Conservation (phyloP, 1,140 invertebrate species). For the Heliconius nattereri region DNA sequence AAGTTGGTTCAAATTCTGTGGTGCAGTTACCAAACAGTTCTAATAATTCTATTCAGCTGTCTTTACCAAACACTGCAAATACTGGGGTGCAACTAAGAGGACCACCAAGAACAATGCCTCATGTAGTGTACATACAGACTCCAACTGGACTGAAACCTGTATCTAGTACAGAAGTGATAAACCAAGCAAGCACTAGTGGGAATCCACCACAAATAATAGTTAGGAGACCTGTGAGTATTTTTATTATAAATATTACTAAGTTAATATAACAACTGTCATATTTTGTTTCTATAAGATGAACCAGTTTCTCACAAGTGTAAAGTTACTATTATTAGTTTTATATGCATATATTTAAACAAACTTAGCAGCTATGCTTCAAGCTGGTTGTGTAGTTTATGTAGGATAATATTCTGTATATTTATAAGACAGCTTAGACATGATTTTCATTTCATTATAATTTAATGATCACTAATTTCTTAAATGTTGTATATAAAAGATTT, state of each 20-base stretch:
- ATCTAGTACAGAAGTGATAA: slow-evolving; percentile 71
- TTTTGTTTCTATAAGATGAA: slow-evolving; percentile 20
- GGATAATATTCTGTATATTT: background rate
- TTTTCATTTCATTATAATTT: background rate
- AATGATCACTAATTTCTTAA: no score
- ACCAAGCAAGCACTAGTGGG: slow-evolving; percentile 72
- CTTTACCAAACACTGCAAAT: slow-evolving; percentile 53
- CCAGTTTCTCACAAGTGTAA: background rate
- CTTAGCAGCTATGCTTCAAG: slow-evolving; percentile 17
- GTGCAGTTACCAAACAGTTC: slow-evolving; percentile 71
- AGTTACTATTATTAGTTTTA: slow-evolving; percentile 9
- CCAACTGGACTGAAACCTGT: slow-evolving; percentile 74
- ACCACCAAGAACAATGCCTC: slow-evolving; percentile 60
- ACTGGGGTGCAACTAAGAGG: slow-evolving; percentile 64
- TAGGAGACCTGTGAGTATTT: slow-evolving; percentile 75
- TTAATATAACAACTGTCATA: slow-evolving; percentile 9
- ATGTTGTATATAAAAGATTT: no score
- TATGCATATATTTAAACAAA: background rate
- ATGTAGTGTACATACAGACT: slow-evolving; percentile 78
- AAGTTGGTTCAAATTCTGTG: slow-evolving; percentile 60
- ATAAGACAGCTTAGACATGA: background rate
- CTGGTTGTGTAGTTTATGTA: background rate
- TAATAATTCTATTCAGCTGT: slow-evolving; percentile 69
- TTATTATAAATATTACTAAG: background rate
- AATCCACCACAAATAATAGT: slow-evolving; percentile 78